Base-by-base conservation (phyloP, 2,113 vertebrate species). In the Periophthalmus modestus region DNA sequence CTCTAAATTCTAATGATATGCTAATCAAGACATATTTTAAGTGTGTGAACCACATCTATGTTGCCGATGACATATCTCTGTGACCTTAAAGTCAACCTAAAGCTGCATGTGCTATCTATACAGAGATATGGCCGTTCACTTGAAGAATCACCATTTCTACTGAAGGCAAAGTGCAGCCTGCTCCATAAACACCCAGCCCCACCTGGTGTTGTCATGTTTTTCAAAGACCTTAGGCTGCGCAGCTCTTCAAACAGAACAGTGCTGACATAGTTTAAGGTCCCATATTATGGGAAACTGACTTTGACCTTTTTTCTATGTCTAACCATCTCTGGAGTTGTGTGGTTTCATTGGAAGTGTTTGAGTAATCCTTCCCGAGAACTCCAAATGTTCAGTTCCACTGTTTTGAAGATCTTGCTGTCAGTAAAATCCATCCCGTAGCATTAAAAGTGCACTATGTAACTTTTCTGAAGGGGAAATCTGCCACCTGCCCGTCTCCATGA, bases 151-250 rank as follows among this genome's bases (percentile, higher is more conserved):
- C 75, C 74, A 83, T 83, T 85, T 75, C 68, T 80, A 82, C 73
- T 79, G 85, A 88, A 89, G 81, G 79, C 80, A 57, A 83, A 83
- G 69, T 63, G 62, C 66, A 69, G 33, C 69, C 72, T 81, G 75
- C 78, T 76, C 75, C 68, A 71, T 80, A 84, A 86, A 88, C 89
- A 87, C 87, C 86, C 86, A 43, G 87, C 67, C 63, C 68, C 87
- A 87, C 84, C 88, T 86, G 87, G 81, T 86, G 70, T 85, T 81
- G 82, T 82, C 80, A 85, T 68, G 86, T 85, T 85, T 50, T 80
- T 78, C 68, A 70, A 68, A 83, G 52, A 66, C 67, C 52, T 79
- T 86, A 72, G 80, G 69, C 79, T 52, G 16, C 50, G 4, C 16
- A 6, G 15, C 50, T 10, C 39, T 43, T 43, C 39, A 43, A 7